These are phyloP conservation scores for Champsocephalus gunnari DNA, from an alignment of 2,797 vertebrate genomes.

Conservation along the genomic window DNA sequence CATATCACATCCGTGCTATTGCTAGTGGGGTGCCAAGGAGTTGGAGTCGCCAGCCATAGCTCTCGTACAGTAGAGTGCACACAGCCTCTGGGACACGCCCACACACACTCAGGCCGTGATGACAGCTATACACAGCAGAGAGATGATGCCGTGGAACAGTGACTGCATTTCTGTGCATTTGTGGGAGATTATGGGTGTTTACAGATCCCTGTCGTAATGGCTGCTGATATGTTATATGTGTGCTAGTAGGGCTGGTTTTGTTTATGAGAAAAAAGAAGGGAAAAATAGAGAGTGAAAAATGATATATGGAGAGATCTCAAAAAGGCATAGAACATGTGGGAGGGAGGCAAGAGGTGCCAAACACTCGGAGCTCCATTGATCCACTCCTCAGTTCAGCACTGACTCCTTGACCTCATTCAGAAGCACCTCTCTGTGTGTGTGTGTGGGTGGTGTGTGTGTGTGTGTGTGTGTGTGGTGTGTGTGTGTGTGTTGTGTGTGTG, in stretches of 20 bases:
- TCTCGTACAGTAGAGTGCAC: slow-evolving; percentile 59
- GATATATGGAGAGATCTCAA: slow-evolving; percentile 42
- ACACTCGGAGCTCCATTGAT: slow-evolving; percentile 76
- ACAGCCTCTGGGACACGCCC: slow-evolving; percentile 58
- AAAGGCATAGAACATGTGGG: slow-evolving; percentile 58
- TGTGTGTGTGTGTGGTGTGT: slow-evolving; percentile 10
- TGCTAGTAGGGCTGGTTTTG: slow-evolving; percentile 1
- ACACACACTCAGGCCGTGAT: slow-evolving; percentile 35
- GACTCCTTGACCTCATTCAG: slow-evolving; percentile 73
- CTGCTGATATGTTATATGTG: slow-evolving; percentile 14
- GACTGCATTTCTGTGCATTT: slow-evolving; percentile 14
- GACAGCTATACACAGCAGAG: slow-evolving; percentile 32
- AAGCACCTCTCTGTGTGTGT: slow-evolving; percentile 45
- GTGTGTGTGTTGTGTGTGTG: background rate
- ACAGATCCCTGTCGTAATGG: slow-evolving; percentile 14
- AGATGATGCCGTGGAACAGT: background rate
- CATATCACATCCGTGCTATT: slow-evolving; percentile 71
- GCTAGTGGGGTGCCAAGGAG: slow-evolving; percentile 69
- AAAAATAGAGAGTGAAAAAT: slow-evolving; percentile 7
- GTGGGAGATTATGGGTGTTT: background rate
- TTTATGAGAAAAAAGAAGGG: slow-evolving; percentile 3
- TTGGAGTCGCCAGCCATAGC: slow-evolving; percentile 66
- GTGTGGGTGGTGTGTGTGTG: slow-evolving; percentile 14
- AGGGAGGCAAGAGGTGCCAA: slow-evolving; percentile 63
- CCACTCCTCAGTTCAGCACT: slow-evolving; percentile 68